These are phyloP conservation scores for Drepana falcataria DNA, from an alignment of 2,888 invertebrate genomes.

Conservation along the genomic window DNA sequence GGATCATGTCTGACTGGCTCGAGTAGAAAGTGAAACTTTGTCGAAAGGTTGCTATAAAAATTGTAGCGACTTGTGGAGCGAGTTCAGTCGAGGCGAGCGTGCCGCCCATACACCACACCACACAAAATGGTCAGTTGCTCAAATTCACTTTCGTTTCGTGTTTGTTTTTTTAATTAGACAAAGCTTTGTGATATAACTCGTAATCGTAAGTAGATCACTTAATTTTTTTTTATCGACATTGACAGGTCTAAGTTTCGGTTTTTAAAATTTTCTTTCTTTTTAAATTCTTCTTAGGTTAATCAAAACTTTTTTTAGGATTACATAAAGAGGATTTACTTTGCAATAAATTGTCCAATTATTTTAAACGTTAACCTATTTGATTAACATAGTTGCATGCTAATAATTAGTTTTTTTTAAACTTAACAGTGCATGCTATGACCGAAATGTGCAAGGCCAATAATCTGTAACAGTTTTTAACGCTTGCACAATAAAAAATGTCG, in stretches of 20 bases:
- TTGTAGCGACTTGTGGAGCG: conserved; percentile 49
- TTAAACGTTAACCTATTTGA: too few relatives aligned
- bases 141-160: conserved; percentile 47
- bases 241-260: not conserved
- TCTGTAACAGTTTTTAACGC: conserved; percentile 14
- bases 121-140: conserved; percentile 64
- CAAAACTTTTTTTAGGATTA: too few relatives aligned
- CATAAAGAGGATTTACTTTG: too few relatives aligned
- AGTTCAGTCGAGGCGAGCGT: conserved; percentile 59
- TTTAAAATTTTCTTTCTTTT: not conserved
- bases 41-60: conserved; percentile 67
- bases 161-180: conserved; percentile 39
- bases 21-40: conserved; percentile 74
- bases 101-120: conserved; percentile 39
- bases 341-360: too few relatives aligned
- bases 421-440: conserved; percentile 36
- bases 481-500: conserved; percentile 15
- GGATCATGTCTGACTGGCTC: conserved; percentile 57
- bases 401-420: conserved; percentile 21
- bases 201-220: conserved; percentile 5
- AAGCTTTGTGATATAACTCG: conserved; percentile 13
- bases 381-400: not conserved
- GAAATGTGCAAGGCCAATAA: conserved; percentile 35
- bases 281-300: too few relatives aligned
- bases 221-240: conserved; percentile 1